These are phyloP conservation scores for Xiphophorus maculatus DNA, from an alignment of 2,113 vertebrate species.

Conservation along the genomic window DNA sequence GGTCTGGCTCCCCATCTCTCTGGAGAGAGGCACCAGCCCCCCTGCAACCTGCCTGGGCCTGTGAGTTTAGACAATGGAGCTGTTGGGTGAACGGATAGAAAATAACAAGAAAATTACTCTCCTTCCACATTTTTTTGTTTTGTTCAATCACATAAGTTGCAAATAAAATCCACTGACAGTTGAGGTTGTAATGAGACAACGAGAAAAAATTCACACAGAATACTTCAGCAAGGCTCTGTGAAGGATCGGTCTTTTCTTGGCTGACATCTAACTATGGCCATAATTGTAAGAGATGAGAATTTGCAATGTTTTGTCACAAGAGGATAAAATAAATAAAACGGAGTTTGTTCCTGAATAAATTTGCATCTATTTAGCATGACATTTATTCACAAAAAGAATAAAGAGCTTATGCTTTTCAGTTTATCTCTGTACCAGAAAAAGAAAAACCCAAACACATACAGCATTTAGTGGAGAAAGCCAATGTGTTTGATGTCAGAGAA, in stretches of 20 bases:
- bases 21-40: too few species aligned
- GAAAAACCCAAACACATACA: neutral
- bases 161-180: too few species aligned
- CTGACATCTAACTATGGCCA: neutral
- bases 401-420: neutral
- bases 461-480: neutral
- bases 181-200: neutral
- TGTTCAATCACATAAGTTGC: too few species aligned
- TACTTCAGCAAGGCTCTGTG: neutral
- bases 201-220: neutral
- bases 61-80: too few species aligned
- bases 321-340: neutral
- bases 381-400: neutral
- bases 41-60: too few species aligned
- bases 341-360: neutral
- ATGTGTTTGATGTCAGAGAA: conserved; percentile 1
- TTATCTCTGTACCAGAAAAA: neutral
- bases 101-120: neutral
- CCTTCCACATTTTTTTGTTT: neutral
- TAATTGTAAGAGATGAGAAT: neutral
- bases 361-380: neutral
- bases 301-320: neutral
- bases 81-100: too few species aligned
- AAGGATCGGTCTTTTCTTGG: neutral
- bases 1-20: too few species aligned